Percentiles rank a stretch among this genome's conserved stretches.
Conservation (phyloP, 1,140 invertebrate genomes). For the Holcopasites calliopsidis region DNA sequence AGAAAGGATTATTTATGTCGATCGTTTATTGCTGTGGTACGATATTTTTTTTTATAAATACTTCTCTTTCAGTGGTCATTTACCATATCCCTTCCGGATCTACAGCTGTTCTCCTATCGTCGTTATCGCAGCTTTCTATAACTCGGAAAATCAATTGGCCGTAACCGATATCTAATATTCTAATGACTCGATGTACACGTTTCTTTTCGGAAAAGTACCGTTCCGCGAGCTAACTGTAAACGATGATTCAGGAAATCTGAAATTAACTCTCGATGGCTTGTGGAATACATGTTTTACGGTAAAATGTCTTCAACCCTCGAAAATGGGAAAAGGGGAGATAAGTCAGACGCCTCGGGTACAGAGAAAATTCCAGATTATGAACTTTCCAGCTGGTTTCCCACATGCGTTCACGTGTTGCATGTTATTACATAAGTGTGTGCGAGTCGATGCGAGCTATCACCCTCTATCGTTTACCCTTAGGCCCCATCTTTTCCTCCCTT, state of each 20-base stretch:
- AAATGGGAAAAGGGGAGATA: neutral
- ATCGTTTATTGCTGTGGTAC: neutral
- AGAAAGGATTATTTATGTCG: no score
- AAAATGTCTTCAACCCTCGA: conserved; percentile 3
- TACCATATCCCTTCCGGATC: no score
- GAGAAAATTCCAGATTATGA: neutral
- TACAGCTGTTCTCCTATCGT: neutral
- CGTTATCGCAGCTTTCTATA: neutral
- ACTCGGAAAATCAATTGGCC: neutral
- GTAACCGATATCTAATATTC: neutral
- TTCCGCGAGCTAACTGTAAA: neutral
- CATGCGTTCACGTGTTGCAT: conserved; percentile 30
- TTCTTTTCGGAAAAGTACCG: neutral
- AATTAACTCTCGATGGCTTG: neutral
- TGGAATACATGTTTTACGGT: neutral
- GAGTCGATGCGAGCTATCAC: neutral
- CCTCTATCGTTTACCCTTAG: neutral
- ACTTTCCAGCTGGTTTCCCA: neutral
- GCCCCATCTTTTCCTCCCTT: neutral
- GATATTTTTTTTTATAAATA: neutral
- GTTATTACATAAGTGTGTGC: conserved; percentile 10
- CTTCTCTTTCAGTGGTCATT: no score
- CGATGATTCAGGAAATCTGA: neutral
- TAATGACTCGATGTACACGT: neutral
- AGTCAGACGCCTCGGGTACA: neutral